Base-by-base conservation (phyloP, 1,140 invertebrate genomes). In the Rhopalosiphum maidis region DNA sequence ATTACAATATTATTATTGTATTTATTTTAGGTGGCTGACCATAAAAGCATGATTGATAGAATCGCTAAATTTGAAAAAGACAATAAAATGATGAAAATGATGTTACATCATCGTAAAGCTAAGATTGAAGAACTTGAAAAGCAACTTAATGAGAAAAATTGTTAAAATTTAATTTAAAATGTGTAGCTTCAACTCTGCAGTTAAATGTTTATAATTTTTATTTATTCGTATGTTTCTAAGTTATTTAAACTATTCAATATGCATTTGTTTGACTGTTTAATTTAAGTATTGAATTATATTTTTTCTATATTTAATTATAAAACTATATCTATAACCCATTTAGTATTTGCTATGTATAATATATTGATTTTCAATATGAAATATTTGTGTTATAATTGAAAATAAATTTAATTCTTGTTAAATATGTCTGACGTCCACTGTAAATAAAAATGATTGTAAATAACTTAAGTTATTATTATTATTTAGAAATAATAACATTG, bases 71-170 rank as follows among this genome's bases (percentile, higher is more conserved):
- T 93, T 30, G 91, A 93, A 25, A 93, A 93, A 30, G 91, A 93
- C 41, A 93, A 55, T 41, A 25, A 41, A 22, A 23, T 93, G n/a
- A 93, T 93, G 91, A 93, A 93, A 54, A 86, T 55, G n/a, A 93
- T 93, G 82, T 55, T 93, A 54, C 91, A 93, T 85, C 43, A 85
- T n/a, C 91, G 91, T 30, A 93, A 93, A 85, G 11, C 41, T 54
- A 93, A 93, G 86, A 93, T 93, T 2, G 91, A 93, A 93, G 82
- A 55, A 51, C 91, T 93, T 93, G 82, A 93, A 93, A 93, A 93
- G 7, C 91, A 86, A 93, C n/a, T 93, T 55, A 51, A 30, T 41
- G 91, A 93, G 0, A 51, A 23, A 37, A 22, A 48, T 43, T n/a
- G 8, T 21, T 54, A 30, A 86, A 51, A 54, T 43, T 86, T 86